Percentiles rank a stretch among this genome's conserved stretches.
These are phyloP conservation scores for Littorina saxatilis DNA, from an alignment of 1,140 invertebrate species.

Conservation along the genomic window DNA sequence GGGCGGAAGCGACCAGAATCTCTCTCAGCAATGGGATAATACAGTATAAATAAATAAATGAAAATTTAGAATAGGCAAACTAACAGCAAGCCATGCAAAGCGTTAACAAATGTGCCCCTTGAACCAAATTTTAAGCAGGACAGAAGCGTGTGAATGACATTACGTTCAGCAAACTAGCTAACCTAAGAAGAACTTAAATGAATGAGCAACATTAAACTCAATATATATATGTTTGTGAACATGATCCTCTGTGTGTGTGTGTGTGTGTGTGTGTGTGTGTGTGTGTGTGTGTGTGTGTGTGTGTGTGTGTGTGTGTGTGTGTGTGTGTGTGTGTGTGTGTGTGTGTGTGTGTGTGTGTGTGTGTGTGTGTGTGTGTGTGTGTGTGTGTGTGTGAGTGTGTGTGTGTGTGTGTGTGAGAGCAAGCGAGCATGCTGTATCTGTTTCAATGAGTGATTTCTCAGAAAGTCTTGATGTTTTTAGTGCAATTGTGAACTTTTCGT, in stretches of 20 bases:
- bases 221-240: neutral
- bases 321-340: neutral
- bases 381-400: neutral
- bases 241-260: too few species aligned
- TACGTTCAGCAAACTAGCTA: neutral
- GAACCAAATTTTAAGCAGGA: neutral
- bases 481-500: too few species aligned
- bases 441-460: neutral
- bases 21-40: too few species aligned
- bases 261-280: neutral
- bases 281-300: conserved; percentile 3
- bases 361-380: neutral
- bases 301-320: neutral
- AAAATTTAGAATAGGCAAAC: neutral
- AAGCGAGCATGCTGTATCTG: neutral
- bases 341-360: conserved; percentile 2
- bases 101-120: neutral
- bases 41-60: too few species aligned
- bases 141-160: neutral
- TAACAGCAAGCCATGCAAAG: neutral
- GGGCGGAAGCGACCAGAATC: too few species aligned
- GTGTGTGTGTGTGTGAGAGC: too few species aligned
- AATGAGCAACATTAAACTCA: neutral
- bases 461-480: too few species aligned
- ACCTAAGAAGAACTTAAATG: neutral